Percentiles rank a stretch among this genome's conserved stretches.
phyloP scores from a whole-genome alignment of 2,797 vertebrate genomes.

The Acomys russatus region DNA sequence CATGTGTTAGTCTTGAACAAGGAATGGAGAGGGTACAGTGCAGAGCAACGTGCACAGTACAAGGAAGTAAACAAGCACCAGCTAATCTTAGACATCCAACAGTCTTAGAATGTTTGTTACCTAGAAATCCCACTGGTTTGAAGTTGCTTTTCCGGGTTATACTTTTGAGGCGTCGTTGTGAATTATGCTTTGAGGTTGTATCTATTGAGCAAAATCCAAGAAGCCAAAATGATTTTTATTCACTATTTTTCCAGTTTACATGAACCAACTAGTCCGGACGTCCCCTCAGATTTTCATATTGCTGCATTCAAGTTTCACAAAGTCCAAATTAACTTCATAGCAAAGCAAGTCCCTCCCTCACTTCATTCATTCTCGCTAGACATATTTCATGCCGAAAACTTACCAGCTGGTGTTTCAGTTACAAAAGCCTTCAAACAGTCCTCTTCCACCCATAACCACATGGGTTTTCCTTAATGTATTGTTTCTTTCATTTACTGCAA shows the following conservation, averaged over 20 bases:
- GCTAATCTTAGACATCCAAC: not conserved
- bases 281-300: conserved; percentile 60
- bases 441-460: conserved; percentile 7
- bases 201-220: conserved; percentile 38
- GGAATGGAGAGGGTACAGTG: not conserved
- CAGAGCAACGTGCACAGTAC: not conserved
- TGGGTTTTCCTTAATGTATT: not conserved
- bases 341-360: conserved; percentile 46
- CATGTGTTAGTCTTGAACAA: not conserved
- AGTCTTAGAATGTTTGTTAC: not conserved
- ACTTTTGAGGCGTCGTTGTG: conserved; percentile 19
- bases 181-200: conserved; percentile 43
- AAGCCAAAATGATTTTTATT: conserved; percentile 16
- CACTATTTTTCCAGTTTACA: conserved; percentile 28
- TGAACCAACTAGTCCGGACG: conserved; percentile 61
- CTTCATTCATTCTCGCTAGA: conserved; percentile 15
- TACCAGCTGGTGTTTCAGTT: conserved; percentile 14
- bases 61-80: not conserved
- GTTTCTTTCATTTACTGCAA: conserved; percentile 10
- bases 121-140: conserved; percentile 13
- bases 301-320: conserved; percentile 39
- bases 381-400: conserved; percentile 53
- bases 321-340: conserved; percentile 64
- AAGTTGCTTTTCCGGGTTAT: not conserved
- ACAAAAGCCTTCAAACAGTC: conserved; percentile 28